Evolutionary conservation across 2,888 invertebrate species (phyloP).

Genomic region (Hyles lineata): DNA sequence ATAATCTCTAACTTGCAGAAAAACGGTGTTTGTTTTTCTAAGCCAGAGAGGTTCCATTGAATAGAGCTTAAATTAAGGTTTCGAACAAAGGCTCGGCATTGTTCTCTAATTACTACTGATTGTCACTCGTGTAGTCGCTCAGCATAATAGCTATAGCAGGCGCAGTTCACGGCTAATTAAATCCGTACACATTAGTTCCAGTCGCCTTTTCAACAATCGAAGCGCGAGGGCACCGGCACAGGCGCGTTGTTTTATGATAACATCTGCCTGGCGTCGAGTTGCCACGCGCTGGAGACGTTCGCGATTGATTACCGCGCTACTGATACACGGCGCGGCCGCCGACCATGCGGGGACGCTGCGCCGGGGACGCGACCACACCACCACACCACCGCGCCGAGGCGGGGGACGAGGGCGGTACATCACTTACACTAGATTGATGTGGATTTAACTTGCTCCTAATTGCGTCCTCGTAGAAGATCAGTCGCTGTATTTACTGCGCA

Average conservation of each 20-base stretch:
- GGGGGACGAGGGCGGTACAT: neutral
- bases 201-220: neutral
- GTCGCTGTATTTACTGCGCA: neutral
- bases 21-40: neutral
- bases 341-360: neutral
- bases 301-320: neutral
- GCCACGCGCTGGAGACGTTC: neutral
- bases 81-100: neutral
- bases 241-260: too few species aligned
- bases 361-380: neutral
- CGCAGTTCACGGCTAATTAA: conserved; percentile 13
- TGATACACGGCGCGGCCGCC: neutral
- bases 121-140: neutral
- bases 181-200: conserved; percentile 13
- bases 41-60: neutral
- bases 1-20: neutral
- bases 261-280: neutral
- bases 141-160: neutral
- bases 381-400: neutral
- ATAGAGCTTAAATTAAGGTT: neutral
- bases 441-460: conserved; percentile 21
- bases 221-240: neutral
- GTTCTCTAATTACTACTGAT: conserved; percentile 1
- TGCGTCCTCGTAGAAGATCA: neutral
- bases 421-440: neutral